phyloP scores from a whole-genome alignment of 2,888 invertebrate genomes.

The Diaperis boleti region DNA sequence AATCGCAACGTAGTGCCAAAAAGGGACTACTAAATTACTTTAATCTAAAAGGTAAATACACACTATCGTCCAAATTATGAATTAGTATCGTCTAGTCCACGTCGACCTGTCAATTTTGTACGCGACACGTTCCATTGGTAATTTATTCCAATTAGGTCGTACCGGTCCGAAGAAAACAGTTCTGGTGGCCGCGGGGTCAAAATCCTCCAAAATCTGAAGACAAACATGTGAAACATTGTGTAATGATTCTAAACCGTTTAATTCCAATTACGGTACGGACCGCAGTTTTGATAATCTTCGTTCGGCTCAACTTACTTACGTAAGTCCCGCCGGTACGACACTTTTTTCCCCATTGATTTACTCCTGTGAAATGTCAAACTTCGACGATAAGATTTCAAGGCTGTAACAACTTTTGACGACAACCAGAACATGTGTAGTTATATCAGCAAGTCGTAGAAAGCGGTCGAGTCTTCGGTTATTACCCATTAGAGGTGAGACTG shows the following conservation, averaged over 20 bases:
- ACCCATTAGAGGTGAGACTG: no score
- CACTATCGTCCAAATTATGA: no score
- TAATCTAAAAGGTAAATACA: constrained; percentile 24
- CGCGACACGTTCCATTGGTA: constrained; percentile 13
- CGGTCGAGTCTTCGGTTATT: no score
- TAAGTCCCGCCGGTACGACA: neutral
- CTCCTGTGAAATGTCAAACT: no score
- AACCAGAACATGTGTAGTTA: no score
- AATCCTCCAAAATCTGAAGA: neutral
- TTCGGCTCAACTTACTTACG: neutral
- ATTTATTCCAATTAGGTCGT: constrained; percentile 22
- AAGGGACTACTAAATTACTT: constrained; percentile 1
- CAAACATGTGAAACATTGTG: constrained; percentile 16
- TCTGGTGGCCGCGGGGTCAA: constrained; percentile 5
- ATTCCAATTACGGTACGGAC: constrained; percentile 28
- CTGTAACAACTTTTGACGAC: no score
- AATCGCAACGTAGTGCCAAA: constrained; percentile 21
- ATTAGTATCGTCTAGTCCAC: no score
- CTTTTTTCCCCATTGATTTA: neutral
- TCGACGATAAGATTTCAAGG: no score
- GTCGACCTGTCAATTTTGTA: neutral
- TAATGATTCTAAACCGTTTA: constrained; percentile 16
- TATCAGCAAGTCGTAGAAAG: no score
- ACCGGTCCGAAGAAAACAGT: constrained; percentile 16
- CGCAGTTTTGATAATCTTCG: constrained; percentile 22